Percentiles rank a stretch among this genome's conserved stretches.
Conservation (phyloP, 2,113 vertebrate species). For the Nibea albiflora region DNA sequence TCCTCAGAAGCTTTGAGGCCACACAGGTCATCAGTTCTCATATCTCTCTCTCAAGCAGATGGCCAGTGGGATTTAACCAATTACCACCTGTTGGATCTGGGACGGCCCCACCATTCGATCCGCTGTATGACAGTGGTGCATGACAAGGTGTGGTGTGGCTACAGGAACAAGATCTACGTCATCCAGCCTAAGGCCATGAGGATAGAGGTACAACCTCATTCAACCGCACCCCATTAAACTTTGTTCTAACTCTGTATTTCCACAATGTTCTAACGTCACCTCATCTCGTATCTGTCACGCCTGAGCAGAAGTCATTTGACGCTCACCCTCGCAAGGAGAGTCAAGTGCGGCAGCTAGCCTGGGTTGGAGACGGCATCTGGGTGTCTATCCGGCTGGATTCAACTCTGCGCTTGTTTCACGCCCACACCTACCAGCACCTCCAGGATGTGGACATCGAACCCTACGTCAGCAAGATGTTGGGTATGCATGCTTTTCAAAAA, state of each 20-base stretch:
- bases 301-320: slow-evolving; percentile 92
- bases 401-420: slow-evolving; percentile 95
- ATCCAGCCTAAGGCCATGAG: slow-evolving; percentile 99
- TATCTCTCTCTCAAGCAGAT: slow-evolving; percentile 78
- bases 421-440: slow-evolving; percentile 97
- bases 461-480: slow-evolving; percentile 99
- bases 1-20: not conserved
- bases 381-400: slow-evolving; percentile 99
- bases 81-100: slow-evolving; percentile 96
- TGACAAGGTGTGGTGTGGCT: slow-evolving; percentile 98
- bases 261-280: not conserved
- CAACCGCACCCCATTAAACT: not conserved
- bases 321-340: slow-evolving; percentile 97
- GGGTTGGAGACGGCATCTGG: slow-evolving; percentile 98
- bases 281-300: not conserved
- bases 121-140: slow-evolving; percentile 98
- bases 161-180: slow-evolving; percentile 98
- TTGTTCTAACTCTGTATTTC: not conserved
- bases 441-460: slow-evolving; percentile 99
- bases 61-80: slow-evolving; percentile 98
- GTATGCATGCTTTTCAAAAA: slow-evolving; percentile 72
- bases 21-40: not conserved
- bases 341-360: slow-evolving; percentile 97
- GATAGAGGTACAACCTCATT: slow-evolving; percentile 88
- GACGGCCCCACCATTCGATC: slow-evolving; percentile 97